Conservation (phyloP, 2,113 vertebrate species). For the Pteronura brasiliensis region DNA sequence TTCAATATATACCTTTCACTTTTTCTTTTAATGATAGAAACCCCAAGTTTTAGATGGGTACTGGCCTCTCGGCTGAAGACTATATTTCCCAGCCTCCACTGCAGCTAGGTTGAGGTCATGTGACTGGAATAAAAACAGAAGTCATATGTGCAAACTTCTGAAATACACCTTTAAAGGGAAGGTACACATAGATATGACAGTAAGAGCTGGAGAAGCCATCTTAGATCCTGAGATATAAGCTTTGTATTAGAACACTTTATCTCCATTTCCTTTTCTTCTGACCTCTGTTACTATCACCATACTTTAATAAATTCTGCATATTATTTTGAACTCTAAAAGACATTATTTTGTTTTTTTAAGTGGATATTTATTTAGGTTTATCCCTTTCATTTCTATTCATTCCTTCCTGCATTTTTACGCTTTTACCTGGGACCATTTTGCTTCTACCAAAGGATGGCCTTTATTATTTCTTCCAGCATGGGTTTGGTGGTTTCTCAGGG, state of each 20-base stretch:
- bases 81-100: background rate
- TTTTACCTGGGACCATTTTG: background rate
- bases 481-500: background rate
- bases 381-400: background rate
- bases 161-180: background rate
- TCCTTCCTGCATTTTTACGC: background rate
- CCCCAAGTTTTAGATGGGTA: background rate
- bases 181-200: background rate
- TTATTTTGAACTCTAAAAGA: background rate
- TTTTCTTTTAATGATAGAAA: background rate
- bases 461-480: background rate
- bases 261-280: background rate
- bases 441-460: background rate
- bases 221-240: background rate
- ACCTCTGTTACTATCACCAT: background rate
- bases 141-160: background rate
- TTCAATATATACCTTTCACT: background rate
- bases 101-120: background rate
- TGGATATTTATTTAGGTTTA: background rate
- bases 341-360: background rate
- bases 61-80: background rate
- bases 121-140: background rate
- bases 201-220: background rate
- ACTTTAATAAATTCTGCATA: background rate
- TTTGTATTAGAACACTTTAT: background rate